Conservation (phyloP, 2,113 vertebrate genomes). For the Mesoclemmys tuberculata region DNA sequence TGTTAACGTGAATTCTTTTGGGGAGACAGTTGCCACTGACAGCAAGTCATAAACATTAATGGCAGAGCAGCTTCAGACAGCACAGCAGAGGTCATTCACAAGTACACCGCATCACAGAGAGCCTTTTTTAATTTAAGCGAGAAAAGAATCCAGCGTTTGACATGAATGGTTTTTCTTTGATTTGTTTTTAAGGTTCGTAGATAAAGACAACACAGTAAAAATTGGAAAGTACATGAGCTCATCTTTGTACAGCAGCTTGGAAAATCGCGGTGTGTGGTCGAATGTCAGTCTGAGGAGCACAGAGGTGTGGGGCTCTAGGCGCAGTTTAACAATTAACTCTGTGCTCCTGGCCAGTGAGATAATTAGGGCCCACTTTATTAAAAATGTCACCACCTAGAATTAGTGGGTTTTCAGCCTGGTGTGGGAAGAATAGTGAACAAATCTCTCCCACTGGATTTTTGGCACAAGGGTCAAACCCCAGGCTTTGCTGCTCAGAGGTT, state of each 20-base stretch:
- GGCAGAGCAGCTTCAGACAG: conserved; percentile 36
- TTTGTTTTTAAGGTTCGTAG: conserved; percentile 41
- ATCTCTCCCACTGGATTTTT: background rate
- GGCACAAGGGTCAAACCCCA: background rate
- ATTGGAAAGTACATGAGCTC: background rate
- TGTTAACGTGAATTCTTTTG: background rate
- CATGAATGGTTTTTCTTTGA: conserved; percentile 25
- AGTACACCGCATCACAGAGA: conserved; percentile 3
- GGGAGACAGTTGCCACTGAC: conserved; percentile 26
- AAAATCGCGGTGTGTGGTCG: background rate
- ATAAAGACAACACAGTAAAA: conserved; percentile 7
- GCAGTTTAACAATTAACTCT: conserved; percentile 21
- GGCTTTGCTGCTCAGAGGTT: background rate
- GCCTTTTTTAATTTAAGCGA: conserved; percentile 41
- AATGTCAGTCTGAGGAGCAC: background rate
- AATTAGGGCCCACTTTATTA: conserved; percentile 7
- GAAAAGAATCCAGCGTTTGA: conserved; percentile 31
- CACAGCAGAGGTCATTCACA: conserved; percentile 28
- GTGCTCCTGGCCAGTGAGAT: background rate
- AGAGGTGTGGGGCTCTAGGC: background rate
- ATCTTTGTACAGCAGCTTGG: background rate
- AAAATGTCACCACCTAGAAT: conserved; percentile 3
- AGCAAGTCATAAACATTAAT: background rate
- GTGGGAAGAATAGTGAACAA: background rate
- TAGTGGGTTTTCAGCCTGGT: background rate